These are phyloP conservation scores for Nymphalis c-album DNA, from an alignment of 2,888 invertebrate species.

Conservation along the genomic window DNA sequence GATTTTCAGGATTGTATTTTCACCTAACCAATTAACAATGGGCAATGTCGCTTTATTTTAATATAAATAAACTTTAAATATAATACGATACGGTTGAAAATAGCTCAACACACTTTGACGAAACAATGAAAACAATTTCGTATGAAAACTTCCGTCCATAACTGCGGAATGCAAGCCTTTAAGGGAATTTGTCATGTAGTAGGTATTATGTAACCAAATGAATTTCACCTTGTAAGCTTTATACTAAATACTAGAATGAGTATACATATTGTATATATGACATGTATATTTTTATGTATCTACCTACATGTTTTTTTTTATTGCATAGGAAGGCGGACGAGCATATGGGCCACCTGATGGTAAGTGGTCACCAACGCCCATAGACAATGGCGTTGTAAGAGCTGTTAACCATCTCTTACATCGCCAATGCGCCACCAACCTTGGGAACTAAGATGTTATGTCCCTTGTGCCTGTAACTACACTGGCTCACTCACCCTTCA, in stretches of 20 bases:
- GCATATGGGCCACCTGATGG: too few relatives aligned
- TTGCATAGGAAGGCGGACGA: too few relatives aligned
- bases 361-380: too few relatives aligned
- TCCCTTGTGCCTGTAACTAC: too few relatives aligned
- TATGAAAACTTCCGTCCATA: conserved; percentile 6
- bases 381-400: too few relatives aligned
- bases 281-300: too few relatives aligned
- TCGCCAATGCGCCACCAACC: too few relatives aligned
- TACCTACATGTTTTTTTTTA: too few relatives aligned
- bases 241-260: background rate
- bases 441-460: too few relatives aligned
- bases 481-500: too few relatives aligned
- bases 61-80: background rate
- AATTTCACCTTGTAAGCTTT: background rate
- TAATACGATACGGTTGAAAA: background rate
- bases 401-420: too few relatives aligned
- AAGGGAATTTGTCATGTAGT: conserved; percentile 14
- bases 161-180: conserved; percentile 3
- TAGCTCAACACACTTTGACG: background rate
- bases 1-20: background rate
- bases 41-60: background rate
- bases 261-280: too few relatives aligned
- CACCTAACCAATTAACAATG: background rate
- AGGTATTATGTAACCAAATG: background rate
- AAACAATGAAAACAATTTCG: conserved; percentile 1